A percentile compares a stretch with the other conserved stretches of the same genome.
These are phyloP conservation scores for Lycocerus yunnanus DNA, from an alignment of 2,888 invertebrate species.

Conservation along the genomic window DNA sequence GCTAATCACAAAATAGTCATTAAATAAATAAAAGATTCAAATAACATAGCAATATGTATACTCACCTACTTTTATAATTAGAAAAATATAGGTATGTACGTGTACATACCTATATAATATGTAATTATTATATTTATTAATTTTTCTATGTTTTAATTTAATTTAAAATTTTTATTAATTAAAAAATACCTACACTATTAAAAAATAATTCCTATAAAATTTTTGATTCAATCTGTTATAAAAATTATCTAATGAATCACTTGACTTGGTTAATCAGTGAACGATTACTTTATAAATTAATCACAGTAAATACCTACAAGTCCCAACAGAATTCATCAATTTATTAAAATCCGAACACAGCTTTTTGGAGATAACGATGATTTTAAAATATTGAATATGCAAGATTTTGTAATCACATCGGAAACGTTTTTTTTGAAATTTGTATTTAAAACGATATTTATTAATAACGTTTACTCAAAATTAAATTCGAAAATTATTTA, in stretches of 20 bases:
- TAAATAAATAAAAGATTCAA: too few species aligned
- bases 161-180: too few species aligned
- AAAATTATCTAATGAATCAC: background rate
- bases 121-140: too few species aligned
- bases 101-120: too few species aligned
- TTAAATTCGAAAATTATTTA: background rate
- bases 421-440: background rate
- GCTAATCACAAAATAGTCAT: too few species aligned
- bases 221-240: background rate
- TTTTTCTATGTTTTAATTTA: too few species aligned
- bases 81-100: too few species aligned
- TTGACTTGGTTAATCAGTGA: background rate
- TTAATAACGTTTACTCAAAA: background rate
- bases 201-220: background rate
- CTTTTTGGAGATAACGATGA: background rate
- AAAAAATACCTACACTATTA: background rate
- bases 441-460: background rate
- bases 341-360: background rate
- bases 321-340: background rate
- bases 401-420: background rate
- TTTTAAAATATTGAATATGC: background rate
- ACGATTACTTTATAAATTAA: background rate
- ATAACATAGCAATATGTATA: too few species aligned
- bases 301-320: background rate
- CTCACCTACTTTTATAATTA: too few species aligned